These are phyloP conservation scores for Gymnoscelis rufifasciata DNA, from an alignment of 2,888 invertebrate species.

Conservation along the genomic window DNA sequence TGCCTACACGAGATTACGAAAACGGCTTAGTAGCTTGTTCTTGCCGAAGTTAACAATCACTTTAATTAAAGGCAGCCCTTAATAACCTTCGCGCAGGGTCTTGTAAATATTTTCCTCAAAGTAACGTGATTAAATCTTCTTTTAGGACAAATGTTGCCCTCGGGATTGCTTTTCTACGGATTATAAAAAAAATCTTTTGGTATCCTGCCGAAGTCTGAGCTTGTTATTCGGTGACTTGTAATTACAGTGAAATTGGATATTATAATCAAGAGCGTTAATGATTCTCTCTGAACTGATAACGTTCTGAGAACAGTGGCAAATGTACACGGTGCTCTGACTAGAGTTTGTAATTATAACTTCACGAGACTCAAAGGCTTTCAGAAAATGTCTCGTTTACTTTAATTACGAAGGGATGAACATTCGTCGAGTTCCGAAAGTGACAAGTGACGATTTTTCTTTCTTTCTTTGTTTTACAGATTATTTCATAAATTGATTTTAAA, in stretches of 20 bases:
- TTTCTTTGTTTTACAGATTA: too few relatives aligned
- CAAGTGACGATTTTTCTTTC: constrained; percentile 9
- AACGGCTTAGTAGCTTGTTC: constrained; percentile 1
- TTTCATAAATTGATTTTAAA: too few relatives aligned
- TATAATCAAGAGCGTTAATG: constrained; percentile 6
- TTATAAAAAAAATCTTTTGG: constrained; percentile 8
- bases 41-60: constrained; percentile 12
- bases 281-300: neutral
- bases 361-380: constrained; percentile 19
- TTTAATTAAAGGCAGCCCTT: constrained; percentile 13
- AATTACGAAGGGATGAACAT: constrained; percentile 13
- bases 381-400: constrained; percentile 20
- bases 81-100: constrained; percentile 5
- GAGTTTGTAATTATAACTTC: constrained; percentile 18
- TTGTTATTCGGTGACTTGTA: constrained; percentile 7
- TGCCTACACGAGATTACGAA: neutral
- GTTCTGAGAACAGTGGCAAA: constrained; percentile 3
- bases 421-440: constrained; percentile 12
- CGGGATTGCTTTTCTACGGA: constrained; percentile 11
- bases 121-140: constrained; percentile 19
- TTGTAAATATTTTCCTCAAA: constrained; percentile 19
- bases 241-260: constrained; percentile 12
- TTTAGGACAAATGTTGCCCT: constrained; percentile 20
- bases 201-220: neutral
- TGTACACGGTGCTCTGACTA: constrained; percentile 7